Evolutionary conservation across 2,797 vertebrate genomes (phyloP).

Genomic region (Scolopax bukidnonensis): DNA sequence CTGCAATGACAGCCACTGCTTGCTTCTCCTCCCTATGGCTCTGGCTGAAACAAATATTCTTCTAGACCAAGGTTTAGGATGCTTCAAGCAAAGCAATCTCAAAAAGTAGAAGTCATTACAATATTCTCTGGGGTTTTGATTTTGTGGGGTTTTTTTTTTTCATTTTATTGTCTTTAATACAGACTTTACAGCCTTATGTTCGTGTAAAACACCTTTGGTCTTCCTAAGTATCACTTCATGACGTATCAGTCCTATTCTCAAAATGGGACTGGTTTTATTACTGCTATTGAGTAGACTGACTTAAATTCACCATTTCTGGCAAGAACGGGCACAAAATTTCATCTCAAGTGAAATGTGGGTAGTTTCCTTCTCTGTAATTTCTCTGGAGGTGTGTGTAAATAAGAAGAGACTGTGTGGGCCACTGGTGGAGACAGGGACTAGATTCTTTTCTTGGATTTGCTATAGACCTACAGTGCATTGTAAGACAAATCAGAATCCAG

Average conservation of each 20-base stretch:
- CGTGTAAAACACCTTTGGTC: background rate
- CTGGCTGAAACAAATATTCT: background rate
- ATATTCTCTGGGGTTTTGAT: background rate
- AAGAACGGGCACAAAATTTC: background rate
- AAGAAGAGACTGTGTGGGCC: conserved; percentile 3
- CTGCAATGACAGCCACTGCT: background rate
- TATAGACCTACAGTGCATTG: background rate
- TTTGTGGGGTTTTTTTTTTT: background rate
- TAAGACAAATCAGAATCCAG: conserved; percentile 36
- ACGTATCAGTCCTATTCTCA: background rate
- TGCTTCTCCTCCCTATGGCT: background rate
- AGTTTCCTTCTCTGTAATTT: conserved; percentile 5
- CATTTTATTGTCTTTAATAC: background rate
- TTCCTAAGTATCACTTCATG: background rate
- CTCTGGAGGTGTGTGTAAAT: conserved; percentile 10
- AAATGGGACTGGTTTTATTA: conserved; percentile 34
- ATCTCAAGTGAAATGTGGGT: conserved; percentile 5
- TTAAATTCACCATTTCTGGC: conserved; percentile 26
- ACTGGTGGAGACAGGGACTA: background rate
- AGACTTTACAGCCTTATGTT: background rate
- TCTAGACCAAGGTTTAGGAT: background rate
- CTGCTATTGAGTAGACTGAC: background rate
- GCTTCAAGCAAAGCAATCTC: background rate
- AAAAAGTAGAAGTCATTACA: background rate
- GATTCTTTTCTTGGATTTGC: conserved; percentile 5